Evolutionary conservation across 2,113 vertebrate genomes (phyloP).

Genomic region (Bubalus kerabau): DNA sequence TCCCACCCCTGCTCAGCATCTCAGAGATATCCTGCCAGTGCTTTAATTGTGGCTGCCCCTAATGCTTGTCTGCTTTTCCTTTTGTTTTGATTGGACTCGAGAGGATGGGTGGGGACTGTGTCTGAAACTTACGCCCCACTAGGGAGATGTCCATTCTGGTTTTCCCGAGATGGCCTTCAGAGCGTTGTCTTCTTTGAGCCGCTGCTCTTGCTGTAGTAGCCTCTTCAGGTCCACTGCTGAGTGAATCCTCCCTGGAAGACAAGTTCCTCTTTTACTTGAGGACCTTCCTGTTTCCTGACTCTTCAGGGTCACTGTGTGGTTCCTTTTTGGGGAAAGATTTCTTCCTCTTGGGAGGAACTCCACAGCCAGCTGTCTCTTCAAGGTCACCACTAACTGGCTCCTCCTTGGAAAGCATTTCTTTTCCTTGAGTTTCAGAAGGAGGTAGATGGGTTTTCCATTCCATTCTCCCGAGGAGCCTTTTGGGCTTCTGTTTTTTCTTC

Average conservation of each 20-base stretch:
- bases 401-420: neutral
- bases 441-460: neutral
- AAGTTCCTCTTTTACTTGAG: neutral
- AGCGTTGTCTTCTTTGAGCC: neutral
- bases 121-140: neutral
- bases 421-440: neutral
- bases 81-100: neutral
- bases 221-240: neutral
- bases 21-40: neutral
- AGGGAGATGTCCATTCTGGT: neutral
- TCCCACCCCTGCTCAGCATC: neutral
- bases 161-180: neutral
- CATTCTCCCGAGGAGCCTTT: neutral
- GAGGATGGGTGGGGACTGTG: neutral
- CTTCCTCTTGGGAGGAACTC: neutral
- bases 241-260: neutral
- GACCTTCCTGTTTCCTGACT: neutral
- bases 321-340: neutral
- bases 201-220: neutral
- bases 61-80: neutral
- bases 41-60: neutral
- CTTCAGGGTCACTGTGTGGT: neutral
- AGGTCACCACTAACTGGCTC: neutral
- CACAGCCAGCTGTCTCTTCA: neutral
- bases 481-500: neutral